A percentile compares a stretch with the other conserved stretches of the same genome.
phyloP scores from a whole-genome alignment of 1,140 invertebrate species.

The Eurosta solidaginis region DNA sequence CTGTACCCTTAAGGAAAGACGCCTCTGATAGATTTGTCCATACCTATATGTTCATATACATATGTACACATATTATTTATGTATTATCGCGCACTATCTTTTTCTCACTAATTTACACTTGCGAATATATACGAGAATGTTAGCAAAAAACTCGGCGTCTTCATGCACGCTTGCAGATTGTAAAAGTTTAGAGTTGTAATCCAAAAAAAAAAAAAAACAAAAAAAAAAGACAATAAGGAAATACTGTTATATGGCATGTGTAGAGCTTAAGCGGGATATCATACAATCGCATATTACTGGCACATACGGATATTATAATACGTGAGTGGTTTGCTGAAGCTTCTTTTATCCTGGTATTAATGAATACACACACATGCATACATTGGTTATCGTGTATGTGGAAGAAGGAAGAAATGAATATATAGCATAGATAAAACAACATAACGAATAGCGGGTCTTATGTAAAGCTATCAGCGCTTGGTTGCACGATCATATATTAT shows the following conservation, averaged over 20 bases:
- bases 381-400: neutral
- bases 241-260: neutral
- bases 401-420: neutral
- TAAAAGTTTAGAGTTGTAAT: neutral
- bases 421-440: neutral
- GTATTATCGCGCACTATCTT: conserved; percentile 10
- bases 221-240: neutral
- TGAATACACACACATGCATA: no score
- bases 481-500: neutral
- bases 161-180: neutral
- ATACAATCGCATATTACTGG: conserved; percentile 9
- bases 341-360: neutral
- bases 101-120: conserved; percentile 18
- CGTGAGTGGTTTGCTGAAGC: neutral
- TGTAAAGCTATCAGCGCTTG: neutral
- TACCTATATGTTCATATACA: no score
- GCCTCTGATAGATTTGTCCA: no score
- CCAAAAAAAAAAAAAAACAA: neutral
- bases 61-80: no score
- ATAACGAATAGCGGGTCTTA: neutral
- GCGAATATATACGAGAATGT: neutral
- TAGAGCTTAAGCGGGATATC: neutral
- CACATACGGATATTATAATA: neutral
- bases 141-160: neutral
- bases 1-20: no score